phyloP scores from a whole-genome alignment of 2,113 vertebrate genomes.

The Pedetes capensis region DNA sequence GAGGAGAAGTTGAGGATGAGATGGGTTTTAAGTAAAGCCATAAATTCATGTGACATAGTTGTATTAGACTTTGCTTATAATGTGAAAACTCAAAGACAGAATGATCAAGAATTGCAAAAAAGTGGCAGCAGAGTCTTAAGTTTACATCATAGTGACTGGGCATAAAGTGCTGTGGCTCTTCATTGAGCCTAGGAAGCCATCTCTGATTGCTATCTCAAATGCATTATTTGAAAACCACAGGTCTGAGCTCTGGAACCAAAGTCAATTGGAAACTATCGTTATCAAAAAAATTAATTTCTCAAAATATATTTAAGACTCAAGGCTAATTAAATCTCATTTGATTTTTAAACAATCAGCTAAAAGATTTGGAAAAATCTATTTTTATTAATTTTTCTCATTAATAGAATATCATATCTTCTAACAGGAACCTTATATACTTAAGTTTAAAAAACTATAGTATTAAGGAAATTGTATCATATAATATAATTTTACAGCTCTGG shows the following conservation, averaged over 20 bases:
- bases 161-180: neutral
- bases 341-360: neutral
- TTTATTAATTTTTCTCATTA: neutral
- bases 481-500: neutral
- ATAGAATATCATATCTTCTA: neutral
- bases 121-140: neutral
- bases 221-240: neutral
- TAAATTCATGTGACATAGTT: fast-evolving
- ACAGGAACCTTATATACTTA: neutral
- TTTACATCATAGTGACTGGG: fast-evolving
- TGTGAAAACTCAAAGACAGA: neutral
- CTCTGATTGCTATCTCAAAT: neutral
- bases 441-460: neutral
- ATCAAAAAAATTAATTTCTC: no score
- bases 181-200: neutral
- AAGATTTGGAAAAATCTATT: neutral
- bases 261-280: neutral
- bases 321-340: neutral
- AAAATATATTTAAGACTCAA: neutral
- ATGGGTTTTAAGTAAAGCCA: neutral
- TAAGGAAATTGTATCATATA: neutral
- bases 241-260: neutral
- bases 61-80: neutral
- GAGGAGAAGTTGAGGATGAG: fast-evolving
- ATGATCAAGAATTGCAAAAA: neutral